These are phyloP conservation scores for Dasysyrphus albostriatus DNA, from an alignment of 2,888 invertebrate genomes.

Conservation along the genomic window DNA sequence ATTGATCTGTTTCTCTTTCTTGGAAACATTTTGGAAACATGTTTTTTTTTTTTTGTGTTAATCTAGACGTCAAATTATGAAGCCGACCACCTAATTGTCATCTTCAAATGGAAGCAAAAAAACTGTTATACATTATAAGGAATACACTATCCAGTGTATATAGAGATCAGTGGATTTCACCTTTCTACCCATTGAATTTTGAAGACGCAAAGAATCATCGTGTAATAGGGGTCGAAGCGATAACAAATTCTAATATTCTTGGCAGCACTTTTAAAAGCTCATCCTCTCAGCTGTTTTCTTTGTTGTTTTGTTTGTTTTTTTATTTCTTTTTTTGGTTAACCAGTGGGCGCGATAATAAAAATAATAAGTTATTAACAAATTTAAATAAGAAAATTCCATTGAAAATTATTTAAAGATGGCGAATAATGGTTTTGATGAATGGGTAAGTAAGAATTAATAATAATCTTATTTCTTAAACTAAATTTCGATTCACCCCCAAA, in stretches of 20 bases:
- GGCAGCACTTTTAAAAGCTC: background rate
- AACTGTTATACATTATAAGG: too few species aligned
- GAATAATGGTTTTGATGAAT: slow-evolving; percentile 79
- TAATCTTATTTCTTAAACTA: background rate
- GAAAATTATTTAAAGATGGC: slow-evolving; percentile 37
- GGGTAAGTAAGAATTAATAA: slow-evolving; percentile 77
- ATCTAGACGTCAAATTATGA: too few species aligned
- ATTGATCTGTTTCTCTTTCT: too few species aligned
- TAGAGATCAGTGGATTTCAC: too few species aligned
- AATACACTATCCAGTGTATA: too few species aligned
- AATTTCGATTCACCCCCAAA: slow-evolving; percentile 78
- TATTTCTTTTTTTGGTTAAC: background rate
- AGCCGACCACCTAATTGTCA: too few species aligned
- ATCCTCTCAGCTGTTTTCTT: background rate
- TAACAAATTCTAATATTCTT: background rate
- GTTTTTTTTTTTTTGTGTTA: too few species aligned
- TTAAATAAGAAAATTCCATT: background rate
- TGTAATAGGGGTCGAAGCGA: too few species aligned
- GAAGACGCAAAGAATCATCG: too few species aligned
- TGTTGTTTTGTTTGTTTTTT: background rate
- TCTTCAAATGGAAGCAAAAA: too few species aligned
- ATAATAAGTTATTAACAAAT: background rate
- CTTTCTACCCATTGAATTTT: too few species aligned
- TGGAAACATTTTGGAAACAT: too few species aligned
- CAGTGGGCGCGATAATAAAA: background rate